Conservation (phyloP, 2,888 invertebrate species). For the Blomia tropicalis region DNA sequence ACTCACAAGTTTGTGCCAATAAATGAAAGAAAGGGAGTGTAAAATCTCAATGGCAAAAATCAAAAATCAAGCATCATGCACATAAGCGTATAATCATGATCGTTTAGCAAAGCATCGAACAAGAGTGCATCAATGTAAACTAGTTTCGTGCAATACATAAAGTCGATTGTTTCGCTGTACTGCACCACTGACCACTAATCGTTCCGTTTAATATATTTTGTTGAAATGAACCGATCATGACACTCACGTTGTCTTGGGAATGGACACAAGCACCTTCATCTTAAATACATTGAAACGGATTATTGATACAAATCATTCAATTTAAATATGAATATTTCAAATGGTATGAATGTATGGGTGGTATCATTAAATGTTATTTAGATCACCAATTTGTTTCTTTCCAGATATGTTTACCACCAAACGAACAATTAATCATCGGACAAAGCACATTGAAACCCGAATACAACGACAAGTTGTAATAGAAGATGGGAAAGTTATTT, state of each 20-base stretch:
- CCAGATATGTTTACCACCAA: background rate
- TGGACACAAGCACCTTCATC: too few relatives aligned
- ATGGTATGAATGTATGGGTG: background rate
- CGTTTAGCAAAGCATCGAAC: background rate
- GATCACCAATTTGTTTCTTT: background rate
- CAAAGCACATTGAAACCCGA: conserved; percentile 14
- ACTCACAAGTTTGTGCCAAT: too few relatives aligned
- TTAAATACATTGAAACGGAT: too few relatives aligned
- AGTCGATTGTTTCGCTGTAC: background rate
- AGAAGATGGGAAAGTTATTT: background rate
- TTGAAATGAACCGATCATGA: too few relatives aligned
- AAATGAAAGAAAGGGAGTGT: too few relatives aligned
- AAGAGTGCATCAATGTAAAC: conserved; percentile 7
- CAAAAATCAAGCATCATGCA: too few relatives aligned
- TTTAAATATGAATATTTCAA: background rate
- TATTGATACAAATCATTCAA: too few relatives aligned
- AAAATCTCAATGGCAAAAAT: too few relatives aligned
- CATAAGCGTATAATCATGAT: too few relatives aligned
- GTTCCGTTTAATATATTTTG: too few relatives aligned
- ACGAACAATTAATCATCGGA: conserved; percentile 10
- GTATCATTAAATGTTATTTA: background rate
- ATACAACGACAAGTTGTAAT: background rate
- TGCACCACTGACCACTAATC: too few relatives aligned
- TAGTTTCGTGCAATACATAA: background rate
- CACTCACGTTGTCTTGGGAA: too few relatives aligned